A percentile compares a stretch with the other conserved stretches of the same genome.
Evolutionary conservation across 2,797 vertebrate species (phyloP).

Genomic region (Brotula barbata): DNA sequence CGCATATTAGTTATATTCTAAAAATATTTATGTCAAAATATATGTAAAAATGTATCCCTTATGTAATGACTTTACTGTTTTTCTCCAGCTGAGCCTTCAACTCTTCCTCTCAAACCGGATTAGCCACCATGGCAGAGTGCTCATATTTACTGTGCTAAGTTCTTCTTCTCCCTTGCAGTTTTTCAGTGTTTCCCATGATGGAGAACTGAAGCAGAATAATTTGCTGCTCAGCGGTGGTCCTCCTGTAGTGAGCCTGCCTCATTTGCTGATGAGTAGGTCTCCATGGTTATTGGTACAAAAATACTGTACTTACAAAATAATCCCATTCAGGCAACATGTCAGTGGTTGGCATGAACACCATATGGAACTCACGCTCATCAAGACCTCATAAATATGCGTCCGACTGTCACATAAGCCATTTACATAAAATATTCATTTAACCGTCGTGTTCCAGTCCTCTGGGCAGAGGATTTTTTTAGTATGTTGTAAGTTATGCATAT

Average conservation of each 20-base stretch:
- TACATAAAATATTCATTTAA: slow-evolving; percentile 60
- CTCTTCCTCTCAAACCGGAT: too few relatives aligned
- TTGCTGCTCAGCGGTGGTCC: slow-evolving; percentile 7
- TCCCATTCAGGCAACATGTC: slow-evolving; percentile 13
- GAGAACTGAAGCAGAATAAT: slow-evolving; percentile 13
- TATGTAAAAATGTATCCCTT: too few relatives aligned
- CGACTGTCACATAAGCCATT: slow-evolving; percentile 39
- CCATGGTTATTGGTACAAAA: slow-evolving; percentile 23
- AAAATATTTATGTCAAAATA: too few relatives aligned
- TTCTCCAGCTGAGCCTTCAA: too few relatives aligned
- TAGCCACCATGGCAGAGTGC: too few relatives aligned
- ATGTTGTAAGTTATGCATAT: slow-evolving; percentile 44
- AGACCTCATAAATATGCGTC: slow-evolving; percentile 25
- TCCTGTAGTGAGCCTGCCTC: slow-evolving; percentile 12
- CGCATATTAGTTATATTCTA: too few relatives aligned
- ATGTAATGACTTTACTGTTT: too few relatives aligned
- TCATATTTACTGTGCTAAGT: too few relatives aligned
- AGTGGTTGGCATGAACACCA: slow-evolving; percentile 9
- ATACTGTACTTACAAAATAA: slow-evolving; percentile 31
- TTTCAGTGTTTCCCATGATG: slow-evolving; percentile 1
- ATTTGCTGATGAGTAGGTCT: slow-evolving; percentile 1
- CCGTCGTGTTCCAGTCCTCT: slow-evolving; percentile 34
- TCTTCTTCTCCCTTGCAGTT: slow-evolving; percentile 10
- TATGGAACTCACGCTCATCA: slow-evolving; percentile 12
- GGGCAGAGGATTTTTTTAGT: slow-evolving; percentile 26